Evolutionary conservation across 2,797 vertebrate species (phyloP).

Genomic region (Danio choprae): DNA sequence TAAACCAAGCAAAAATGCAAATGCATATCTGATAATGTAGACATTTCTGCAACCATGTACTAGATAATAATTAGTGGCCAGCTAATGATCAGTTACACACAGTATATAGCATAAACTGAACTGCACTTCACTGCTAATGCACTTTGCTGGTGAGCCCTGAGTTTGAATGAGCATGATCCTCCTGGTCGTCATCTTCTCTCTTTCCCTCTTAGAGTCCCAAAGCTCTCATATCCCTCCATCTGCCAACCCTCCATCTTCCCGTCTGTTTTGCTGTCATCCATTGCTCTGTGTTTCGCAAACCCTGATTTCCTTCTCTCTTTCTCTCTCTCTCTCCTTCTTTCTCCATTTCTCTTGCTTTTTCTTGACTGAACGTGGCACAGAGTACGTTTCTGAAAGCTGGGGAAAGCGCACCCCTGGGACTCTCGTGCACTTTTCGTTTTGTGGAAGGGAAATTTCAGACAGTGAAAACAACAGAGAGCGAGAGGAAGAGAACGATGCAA

Average conservation of each 20-base stretch:
- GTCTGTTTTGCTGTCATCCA: slow-evolving; percentile 56
- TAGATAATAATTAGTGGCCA: neutral
- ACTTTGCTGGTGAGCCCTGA: slow-evolving; percentile 8
- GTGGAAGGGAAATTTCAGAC: slow-evolving; percentile 30
- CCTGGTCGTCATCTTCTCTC: slow-evolving; percentile 32
- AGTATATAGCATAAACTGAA: neutral
- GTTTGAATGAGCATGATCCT: slow-evolving; percentile 34
- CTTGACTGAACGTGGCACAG: slow-evolving; percentile 54
- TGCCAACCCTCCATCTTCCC: slow-evolving; percentile 65
- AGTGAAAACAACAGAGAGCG: neutral
- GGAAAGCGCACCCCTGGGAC: slow-evolving; percentile 71
- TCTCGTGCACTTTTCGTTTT: slow-evolving; percentile 61
- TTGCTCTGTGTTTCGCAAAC: slow-evolving; percentile 59
- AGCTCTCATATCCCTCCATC: slow-evolving; percentile 77
- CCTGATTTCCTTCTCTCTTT: slow-evolving; percentile 55
- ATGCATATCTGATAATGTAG: slow-evolving; percentile 2
- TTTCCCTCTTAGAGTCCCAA: slow-evolving; percentile 63
- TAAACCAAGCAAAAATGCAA: slow-evolving; percentile 5
- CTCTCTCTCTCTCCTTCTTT: slow-evolving; percentile 47
- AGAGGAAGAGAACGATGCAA: slow-evolving; percentile 26
- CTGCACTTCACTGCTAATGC: slow-evolving; percentile 13
- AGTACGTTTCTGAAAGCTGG: slow-evolving; percentile 58
- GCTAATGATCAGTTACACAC: neutral
- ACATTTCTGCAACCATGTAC: neutral
- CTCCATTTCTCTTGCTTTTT: slow-evolving; percentile 31